These are phyloP conservation scores for Gobio occitaniae DNA, from an alignment of 2,797 vertebrate genomes.

Conservation along the genomic window DNA sequence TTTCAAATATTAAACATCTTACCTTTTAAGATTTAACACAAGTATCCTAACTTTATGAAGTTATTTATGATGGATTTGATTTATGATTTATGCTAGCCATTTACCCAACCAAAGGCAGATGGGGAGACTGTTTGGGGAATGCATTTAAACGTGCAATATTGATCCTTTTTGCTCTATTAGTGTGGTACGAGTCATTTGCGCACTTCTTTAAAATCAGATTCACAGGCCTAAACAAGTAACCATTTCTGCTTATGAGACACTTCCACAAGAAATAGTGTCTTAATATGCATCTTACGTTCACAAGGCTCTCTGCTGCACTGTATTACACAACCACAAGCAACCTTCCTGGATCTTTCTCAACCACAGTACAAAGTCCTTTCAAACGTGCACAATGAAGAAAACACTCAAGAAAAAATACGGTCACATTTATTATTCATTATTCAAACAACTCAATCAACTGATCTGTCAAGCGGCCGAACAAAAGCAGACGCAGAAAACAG, in stretches of 20 bases:
- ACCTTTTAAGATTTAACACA: too few relatives aligned
- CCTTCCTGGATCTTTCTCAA: conserved; percentile 19
- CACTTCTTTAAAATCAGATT: not conserved
- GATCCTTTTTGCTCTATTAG: not conserved
- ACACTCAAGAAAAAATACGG: not conserved
- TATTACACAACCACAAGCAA: conserved; percentile 6
- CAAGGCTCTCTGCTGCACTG: not conserved
- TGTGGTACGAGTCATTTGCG: not conserved
- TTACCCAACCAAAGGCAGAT: not conserved
- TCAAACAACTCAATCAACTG: not conserved
- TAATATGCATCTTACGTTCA: not conserved
- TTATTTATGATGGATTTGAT: too few relatives aligned
- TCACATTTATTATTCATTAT: not conserved
- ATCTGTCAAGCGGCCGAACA: not conserved
- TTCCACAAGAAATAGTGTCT: not conserved
- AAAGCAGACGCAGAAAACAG: not conserved
- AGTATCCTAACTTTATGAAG: too few relatives aligned
- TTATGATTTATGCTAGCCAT: not conserved
- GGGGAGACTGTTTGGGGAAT: not conserved
- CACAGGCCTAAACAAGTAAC: not conserved
- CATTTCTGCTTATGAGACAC: not conserved
- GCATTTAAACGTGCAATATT: not conserved
- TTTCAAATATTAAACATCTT: too few relatives aligned
- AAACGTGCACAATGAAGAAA: not conserved
- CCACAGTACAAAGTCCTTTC: conserved; percentile 2